Evolutionary conservation across 1,140 invertebrate genomes (phyloP), one percentile per base, ranked within the genome.

Genomic region (Sinonovacula constricta): DNA sequence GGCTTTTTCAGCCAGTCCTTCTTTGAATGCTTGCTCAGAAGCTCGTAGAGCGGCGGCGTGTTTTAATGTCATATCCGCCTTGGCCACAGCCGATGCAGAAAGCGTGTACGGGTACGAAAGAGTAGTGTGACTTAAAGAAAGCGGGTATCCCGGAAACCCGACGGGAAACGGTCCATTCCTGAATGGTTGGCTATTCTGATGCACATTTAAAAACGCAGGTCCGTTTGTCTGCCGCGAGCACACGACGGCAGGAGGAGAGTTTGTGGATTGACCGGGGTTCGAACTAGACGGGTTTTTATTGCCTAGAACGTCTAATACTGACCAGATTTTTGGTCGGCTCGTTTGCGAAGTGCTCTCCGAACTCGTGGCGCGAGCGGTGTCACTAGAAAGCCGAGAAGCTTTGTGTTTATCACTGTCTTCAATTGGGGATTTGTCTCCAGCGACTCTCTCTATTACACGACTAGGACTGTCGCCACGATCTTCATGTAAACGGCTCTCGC

Each of bases 81-180:
- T 85, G 0, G 79, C 78, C 0, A 71, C 72, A 15, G 80, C 68
- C n/a, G 83, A 76, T 10, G 86, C 54, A n/a, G 84, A 79, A n/a
- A 87, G 53, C 14, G 80, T 81, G 75, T 87, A 87, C 2, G 86
- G 86, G 60, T 87, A 87, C 7, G 86, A 87, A 24, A 87, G 75
- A 15, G 86, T 86, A 12, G 83, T 80, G 66, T 87, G 86, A 53
- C 83, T 81, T 18, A 87, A 63, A 4, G 86, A 82, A 34, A 87
- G 68, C 3, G 86, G 83, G 56, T 83, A 85, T 1, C 75, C 75
- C 54, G 45, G 66, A 18, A 78, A 70, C 22, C 65, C 74, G 5
- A 69, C 36, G 12, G 74, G 66, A 26, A 67, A 69, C 34, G 68
- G 74, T n/a, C 45, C 71, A 31, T 36, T 31, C 15, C 74, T 51